Conservation (phyloP, 1,140 invertebrate species). For the Zaprionus ghesquierei region DNA sequence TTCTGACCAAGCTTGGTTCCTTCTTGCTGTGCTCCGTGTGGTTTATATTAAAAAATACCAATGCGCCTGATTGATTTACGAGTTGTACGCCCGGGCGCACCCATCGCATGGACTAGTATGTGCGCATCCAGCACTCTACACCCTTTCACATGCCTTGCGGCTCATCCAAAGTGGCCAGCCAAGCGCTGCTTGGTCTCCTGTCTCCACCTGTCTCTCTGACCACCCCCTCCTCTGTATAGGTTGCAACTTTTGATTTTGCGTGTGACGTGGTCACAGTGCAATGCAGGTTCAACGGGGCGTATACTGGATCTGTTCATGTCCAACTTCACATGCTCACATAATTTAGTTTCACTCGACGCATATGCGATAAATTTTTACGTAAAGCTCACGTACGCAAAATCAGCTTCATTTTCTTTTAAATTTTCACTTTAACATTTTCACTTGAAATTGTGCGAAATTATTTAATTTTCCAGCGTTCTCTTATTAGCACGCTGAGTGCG, state of each 20-base stretch:
- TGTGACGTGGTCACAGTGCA: conserved; percentile 17
- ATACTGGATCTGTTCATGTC: background rate
- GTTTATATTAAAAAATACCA: conserved; percentile 68
- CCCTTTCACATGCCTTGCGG: conserved; percentile 29
- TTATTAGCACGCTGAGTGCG: background rate
- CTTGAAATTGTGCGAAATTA: background rate
- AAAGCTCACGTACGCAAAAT: conserved; percentile 3
- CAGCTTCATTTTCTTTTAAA: background rate
- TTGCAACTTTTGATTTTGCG: conserved; percentile 15
- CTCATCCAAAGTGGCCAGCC: conserved; percentile 32
- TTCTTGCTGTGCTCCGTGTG: conserved; percentile 9
- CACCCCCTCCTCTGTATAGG: background rate
- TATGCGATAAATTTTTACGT: conserved; percentile 1
- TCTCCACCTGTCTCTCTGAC: background rate
- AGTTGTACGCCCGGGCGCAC: conserved; percentile 35
- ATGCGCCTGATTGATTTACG: conserved; percentile 72
- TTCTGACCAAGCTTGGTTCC: background rate
- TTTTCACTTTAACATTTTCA: background rate
- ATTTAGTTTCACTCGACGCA: conserved; percentile 11
- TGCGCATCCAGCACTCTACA: background rate
- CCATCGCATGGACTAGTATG: background rate
- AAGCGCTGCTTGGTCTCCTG: background rate
- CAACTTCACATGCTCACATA: conserved; percentile 1
- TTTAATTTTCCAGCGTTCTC: background rate
- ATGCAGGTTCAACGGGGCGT: conserved; percentile 4